Evolutionary conservation across 1,140 invertebrate species (phyloP).

Genomic region (Pseudomyrmex concolor): DNA sequence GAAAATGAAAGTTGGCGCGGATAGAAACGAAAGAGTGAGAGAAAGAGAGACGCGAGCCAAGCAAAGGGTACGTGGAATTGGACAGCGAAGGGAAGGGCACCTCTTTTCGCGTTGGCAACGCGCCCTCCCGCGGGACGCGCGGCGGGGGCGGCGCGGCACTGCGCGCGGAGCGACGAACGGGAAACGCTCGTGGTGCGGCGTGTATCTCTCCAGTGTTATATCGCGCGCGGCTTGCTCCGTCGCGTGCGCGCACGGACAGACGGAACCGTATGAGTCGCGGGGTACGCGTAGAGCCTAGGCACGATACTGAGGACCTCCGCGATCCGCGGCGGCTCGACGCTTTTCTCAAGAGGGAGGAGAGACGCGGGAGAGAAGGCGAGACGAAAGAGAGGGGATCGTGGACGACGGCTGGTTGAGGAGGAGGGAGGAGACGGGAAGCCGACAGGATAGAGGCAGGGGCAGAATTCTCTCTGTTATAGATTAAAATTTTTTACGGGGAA

Average conservation of each 20-base stretch:
- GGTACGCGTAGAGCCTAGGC: slow-evolving; percentile 67
- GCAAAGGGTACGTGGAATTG: slow-evolving; percentile 52
- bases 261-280: slow-evolving; percentile 38
- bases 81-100: slow-evolving; percentile 28
- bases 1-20: slow-evolving; percentile 8
- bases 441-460: slow-evolving; percentile 52
- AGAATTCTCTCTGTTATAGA: slow-evolving; percentile 83
- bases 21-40: slow-evolving; percentile 15
- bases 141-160: slow-evolving; percentile 41
- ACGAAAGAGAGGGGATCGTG: slow-evolving; percentile 30
- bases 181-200: background rate
- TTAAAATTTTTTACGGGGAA: slow-evolving; percentile 84
- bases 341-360: slow-evolving; percentile 75
- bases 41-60: slow-evolving; percentile 40
- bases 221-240: slow-evolving; percentile 50
- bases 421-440: background rate
- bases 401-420: background rate
- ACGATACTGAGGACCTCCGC: slow-evolving; percentile 70
- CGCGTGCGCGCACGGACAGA: slow-evolving; percentile 43
- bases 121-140: slow-evolving; percentile 38
- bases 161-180: slow-evolving; percentile 5
- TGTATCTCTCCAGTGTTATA: slow-evolving; percentile 45
- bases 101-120: slow-evolving; percentile 32
- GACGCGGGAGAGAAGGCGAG: slow-evolving; percentile 52
- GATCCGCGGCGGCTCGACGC: slow-evolving; percentile 67